Conservation (phyloP, 2,888 invertebrate species). For the Perdita meconis region DNA sequence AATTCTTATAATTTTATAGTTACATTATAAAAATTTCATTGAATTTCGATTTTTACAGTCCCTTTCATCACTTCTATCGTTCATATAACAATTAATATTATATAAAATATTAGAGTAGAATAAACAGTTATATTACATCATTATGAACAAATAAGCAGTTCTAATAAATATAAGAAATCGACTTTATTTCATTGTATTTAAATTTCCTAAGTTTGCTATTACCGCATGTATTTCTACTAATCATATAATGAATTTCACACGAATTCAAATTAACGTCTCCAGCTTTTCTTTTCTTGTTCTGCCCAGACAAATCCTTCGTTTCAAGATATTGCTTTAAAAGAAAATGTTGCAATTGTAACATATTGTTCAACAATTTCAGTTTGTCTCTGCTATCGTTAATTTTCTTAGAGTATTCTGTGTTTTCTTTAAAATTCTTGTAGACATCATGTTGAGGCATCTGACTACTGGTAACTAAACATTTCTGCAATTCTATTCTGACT, state of each 20-base stretch:
- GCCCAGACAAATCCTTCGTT: slow-evolving; percentile 85
- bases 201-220: slow-evolving; percentile 10
- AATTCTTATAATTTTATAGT: no score
- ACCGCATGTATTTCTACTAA: neutral
- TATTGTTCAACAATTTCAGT: slow-evolving; percentile 88
- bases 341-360: slow-evolving; percentile 86
- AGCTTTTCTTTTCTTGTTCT: slow-evolving; percentile 74
- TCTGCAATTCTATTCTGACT: slow-evolving; percentile 94
- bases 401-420: slow-evolving; percentile 85
- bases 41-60: no score
- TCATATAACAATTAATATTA: neutral
- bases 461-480: slow-evolving; percentile 90
- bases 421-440: slow-evolving; percentile 85
- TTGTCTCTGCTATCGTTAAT: slow-evolving; percentile 85
- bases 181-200: neutral
- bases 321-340: slow-evolving; percentile 89
- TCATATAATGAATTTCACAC: neutral
- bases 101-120: neutral
- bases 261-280: slow-evolving; percentile 51
- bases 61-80: no score
- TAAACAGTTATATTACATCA: slow-evolving; percentile 7
- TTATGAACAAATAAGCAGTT: neutral
- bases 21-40: no score
- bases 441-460: slow-evolving; percentile 89
- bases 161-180: neutral